Conservation (phyloP, 2,888 invertebrate species). For the Unio delphinus region DNA sequence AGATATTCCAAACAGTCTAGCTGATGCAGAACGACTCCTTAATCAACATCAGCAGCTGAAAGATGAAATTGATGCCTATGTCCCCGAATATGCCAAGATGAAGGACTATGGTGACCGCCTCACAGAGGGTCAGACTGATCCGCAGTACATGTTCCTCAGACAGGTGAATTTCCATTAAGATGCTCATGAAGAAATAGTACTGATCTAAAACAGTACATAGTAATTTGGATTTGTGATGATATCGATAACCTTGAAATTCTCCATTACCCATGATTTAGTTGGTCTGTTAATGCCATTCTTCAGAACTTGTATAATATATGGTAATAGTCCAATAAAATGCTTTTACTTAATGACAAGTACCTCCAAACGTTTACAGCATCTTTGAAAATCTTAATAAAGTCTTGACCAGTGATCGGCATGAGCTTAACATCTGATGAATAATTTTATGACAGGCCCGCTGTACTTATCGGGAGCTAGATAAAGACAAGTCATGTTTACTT, state of each 20-base stretch:
- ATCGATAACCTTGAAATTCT: background rate
- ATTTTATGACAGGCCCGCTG: no score
- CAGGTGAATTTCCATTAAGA: conserved; percentile 74
- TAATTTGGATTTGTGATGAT: background rate
- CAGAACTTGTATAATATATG: no score
- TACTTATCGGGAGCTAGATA: no score
- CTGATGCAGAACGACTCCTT: conserved; percentile 95
- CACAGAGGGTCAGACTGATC: conserved; percentile 85
- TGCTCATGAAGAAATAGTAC: background rate
- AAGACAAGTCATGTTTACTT: no score
- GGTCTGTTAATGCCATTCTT: no score
- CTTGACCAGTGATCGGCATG: no score
- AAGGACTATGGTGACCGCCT: conserved; percentile 93
- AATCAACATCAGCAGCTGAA: conserved; percentile 98
- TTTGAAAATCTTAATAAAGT: no score
- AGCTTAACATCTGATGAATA: no score
- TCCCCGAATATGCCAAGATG: conserved; percentile 98
- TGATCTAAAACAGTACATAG: background rate
- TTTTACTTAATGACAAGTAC: no score
- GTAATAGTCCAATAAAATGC: no score
- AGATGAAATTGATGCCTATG: conserved; percentile 99
- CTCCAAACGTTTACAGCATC: no score
- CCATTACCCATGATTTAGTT: no score
- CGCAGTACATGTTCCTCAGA: conserved; percentile 99
- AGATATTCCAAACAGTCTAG: conserved; percentile 70